These are phyloP conservation scores for Cettia cetti DNA, from an alignment of 2,113 vertebrate genomes.

Conservation along the genomic window DNA sequence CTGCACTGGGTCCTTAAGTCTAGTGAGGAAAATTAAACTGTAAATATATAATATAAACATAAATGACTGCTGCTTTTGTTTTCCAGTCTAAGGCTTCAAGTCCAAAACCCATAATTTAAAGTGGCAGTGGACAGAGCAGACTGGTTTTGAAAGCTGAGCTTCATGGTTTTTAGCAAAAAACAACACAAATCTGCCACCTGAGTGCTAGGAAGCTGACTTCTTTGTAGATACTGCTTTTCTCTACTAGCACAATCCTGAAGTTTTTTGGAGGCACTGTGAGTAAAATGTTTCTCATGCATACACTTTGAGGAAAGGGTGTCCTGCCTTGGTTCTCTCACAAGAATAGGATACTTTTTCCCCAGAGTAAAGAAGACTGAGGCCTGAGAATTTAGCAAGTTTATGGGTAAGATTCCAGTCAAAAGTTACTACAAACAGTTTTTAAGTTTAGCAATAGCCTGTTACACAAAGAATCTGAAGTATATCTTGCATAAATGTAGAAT, in stretches of 20 bases:
- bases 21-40: neutral
- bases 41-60: neutral
- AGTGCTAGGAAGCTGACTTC: neutral
- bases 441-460: neutral
- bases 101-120: neutral
- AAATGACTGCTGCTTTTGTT: neutral
- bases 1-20: neutral
- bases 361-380: neutral
- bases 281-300: neutral
- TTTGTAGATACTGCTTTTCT: neutral
- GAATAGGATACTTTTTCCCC: neutral
- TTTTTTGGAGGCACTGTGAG: neutral
- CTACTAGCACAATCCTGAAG: neutral
- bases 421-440: neutral
- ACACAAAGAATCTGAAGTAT: neutral
- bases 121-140: neutral
- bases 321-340: neutral
- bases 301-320: neutral
- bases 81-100: neutral
- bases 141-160: neutral
- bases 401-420: neutral
- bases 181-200: neutral
- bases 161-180: neutral
- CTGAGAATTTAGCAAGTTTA: neutral
- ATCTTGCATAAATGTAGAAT: neutral